Evolutionary conservation across 2,888 invertebrate species (phyloP), one percentile per base, ranked within the genome.

Genomic region (Hypomecis punctinalis): DNA sequence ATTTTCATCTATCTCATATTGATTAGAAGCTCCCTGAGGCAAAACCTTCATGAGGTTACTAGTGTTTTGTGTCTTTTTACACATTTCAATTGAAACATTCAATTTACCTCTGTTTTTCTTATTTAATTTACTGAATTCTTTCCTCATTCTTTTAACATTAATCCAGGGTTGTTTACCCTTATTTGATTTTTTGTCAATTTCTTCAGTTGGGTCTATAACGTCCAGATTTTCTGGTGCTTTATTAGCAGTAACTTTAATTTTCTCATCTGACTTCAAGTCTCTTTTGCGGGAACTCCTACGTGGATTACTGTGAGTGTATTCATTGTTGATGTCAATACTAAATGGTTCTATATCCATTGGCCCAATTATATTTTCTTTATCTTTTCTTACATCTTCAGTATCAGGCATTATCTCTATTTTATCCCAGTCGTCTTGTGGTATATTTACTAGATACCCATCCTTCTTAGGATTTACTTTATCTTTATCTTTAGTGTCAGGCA

Each of bases 21-120:
- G 75, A 64, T 72, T 63, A 35, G 72, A 70, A 59, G 47, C 59
- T 49, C 23, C 43, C 37, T 63, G 45, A 52, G 70, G 70, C 61
- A 69, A 60, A 53, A 66, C 69, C 23, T 55, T 54, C 39, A 59
- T 69, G 43, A 66, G 62, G 43, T 74, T 80, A 6, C 68, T 62
- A 56, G 74, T 63, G 61, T 61, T 80, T 72, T 88, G 80, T 52
- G 80, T 79, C 72, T 85, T 91, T 67, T 91, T 90, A 66, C 82
- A 85, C 86, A 87, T 88, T 81, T 93, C 90, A 72, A 91, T 89
- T 39, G 93, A 93, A 56, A 91, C 85, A 86, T 93, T 91, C 7
- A 93, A 71, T 81, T 93, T 93, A 67, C 79, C 91, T 73, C 77
- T 87, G 65, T 86, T 85, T 64, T 81, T 79, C 65, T 89, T 90